These are phyloP conservation scores for Lepidurus apus DNA, from an alignment of 1,140 invertebrate species.

Conservation along the genomic window DNA sequence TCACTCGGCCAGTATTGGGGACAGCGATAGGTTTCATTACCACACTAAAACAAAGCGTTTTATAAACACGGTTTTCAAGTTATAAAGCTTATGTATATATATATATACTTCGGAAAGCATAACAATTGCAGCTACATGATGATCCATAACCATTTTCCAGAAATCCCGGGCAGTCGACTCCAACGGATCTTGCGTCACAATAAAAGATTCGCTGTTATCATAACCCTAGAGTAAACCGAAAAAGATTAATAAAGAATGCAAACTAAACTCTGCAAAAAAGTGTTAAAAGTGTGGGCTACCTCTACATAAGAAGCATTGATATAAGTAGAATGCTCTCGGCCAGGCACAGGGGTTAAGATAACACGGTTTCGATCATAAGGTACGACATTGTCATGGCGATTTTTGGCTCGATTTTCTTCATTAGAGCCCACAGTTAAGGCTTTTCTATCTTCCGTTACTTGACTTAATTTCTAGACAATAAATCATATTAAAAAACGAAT, in stretches of 20 bases:
- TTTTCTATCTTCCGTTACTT: constrained; percentile 73
- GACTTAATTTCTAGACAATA: constrained; percentile 60
- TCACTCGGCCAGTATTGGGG: constrained; percentile 80
- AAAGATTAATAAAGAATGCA: not conserved
- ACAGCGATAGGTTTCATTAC: constrained; percentile 61
- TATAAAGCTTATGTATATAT: constrained; percentile 41
- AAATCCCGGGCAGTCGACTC: constrained; percentile 85
- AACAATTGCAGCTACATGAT: constrained; percentile 81
- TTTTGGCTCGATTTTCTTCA: constrained; percentile 81
- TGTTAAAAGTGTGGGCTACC: constrained; percentile 47
- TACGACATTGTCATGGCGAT: constrained; percentile 77
- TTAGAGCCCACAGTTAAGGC: constrained; percentile 69
- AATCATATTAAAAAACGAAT: not conserved
- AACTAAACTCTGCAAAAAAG: not conserved
- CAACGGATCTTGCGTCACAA: constrained; percentile 91
- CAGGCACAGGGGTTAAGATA: constrained; percentile 71
- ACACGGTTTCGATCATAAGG: constrained; percentile 89
- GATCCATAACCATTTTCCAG: constrained; percentile 94
- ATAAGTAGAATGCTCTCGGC: constrained; percentile 84
- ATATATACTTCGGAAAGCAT: constrained; percentile 84
- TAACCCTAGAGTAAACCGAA: constrained; percentile 57
- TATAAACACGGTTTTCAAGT: not conserved
- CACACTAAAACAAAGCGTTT: not conserved
- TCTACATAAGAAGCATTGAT: constrained; percentile 97
- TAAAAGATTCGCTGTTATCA: constrained; percentile 86